Evolutionary conservation across 2,113 vertebrate genomes (phyloP), one percentile per base, ranked within the genome.

Genomic region (Cromileptes altivelis): DNA sequence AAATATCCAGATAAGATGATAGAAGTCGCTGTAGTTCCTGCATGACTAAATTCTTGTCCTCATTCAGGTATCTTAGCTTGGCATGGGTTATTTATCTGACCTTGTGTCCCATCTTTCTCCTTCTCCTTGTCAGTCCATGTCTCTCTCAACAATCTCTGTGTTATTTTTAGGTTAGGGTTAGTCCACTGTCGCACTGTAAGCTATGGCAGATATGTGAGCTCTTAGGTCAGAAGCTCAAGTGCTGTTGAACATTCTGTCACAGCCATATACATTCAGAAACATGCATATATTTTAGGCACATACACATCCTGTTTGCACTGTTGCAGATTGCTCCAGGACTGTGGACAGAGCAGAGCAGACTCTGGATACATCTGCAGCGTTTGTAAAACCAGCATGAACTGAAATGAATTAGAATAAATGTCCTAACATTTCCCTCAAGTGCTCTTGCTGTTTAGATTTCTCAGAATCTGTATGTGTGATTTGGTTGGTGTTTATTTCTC

Each of bases 151-250:
- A 84, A 84, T 82, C 78, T 84, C 17, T 53, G 74, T 84, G 89
- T 89, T 94, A 94, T 94, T 94, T 94, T 88, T 93, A 94, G 92
- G 78, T 85, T 25, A 67, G 86, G 72, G 83, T 88, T 82, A 78
- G 86, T 74, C 74, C 75, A 69, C 84, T 21, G 78, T 72, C 78
- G 83, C 83, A 78, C 81, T 89, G 33, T 56, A 71, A 91, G 81
- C 70, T 85, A 89, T 87, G 90, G 70, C 85, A 92, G 82, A 85
- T 79, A 91, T 88, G 81, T 82, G 65, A 84, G 81, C 73, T 81
- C 70, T 81, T 55, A 55, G 78, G 64, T 62, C n/a, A 21, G 70
- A 50, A 68, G 80, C 81, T 45, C 63, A 15, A 69, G 67, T 2
- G 14, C 18, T 62, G 7, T 56, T 40, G 15, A 72, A 56, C 60